A percentile compares a stretch with the other conserved stretches of the same genome.
phyloP scores from a whole-genome alignment of 1,140 invertebrate species.

The Drosophila repletoides region DNA sequence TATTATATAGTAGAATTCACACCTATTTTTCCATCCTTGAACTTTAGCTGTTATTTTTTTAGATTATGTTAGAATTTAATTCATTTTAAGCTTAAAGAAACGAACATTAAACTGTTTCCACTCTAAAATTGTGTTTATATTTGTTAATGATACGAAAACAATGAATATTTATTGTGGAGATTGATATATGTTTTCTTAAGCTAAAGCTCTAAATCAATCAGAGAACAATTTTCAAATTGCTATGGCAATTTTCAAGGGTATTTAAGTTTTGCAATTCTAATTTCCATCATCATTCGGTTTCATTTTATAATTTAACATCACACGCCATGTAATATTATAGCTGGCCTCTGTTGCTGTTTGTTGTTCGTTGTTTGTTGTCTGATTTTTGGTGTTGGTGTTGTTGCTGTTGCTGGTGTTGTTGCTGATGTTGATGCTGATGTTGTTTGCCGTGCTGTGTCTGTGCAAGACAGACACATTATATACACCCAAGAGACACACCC shows the following conservation, averaged over 20 bases:
- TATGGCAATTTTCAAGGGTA: slow-evolving; percentile 39
- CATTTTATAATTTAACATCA: slow-evolving; percentile 52
- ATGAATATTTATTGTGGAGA: too few relatives aligned
- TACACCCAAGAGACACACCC: slow-evolving; percentile 61
- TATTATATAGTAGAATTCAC: too few relatives aligned
- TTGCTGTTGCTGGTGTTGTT: slow-evolving; percentile 49
- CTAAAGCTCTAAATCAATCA: background rate
- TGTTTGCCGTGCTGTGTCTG: slow-evolving; percentile 29
- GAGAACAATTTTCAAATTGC: too few relatives aligned
- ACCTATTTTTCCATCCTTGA: too few relatives aligned
- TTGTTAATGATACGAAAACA: too few relatives aligned
- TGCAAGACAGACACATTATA: slow-evolving; percentile 22
- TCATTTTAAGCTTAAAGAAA: too few relatives aligned
- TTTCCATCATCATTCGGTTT: slow-evolving; percentile 32
- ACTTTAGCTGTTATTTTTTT: too few relatives aligned
- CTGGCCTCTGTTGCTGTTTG: slow-evolving; percentile 48
- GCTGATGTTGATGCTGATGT: slow-evolving; percentile 54
- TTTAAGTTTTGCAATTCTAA: slow-evolving; percentile 28
- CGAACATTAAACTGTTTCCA: too few relatives aligned
- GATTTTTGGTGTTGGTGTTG: slow-evolving; percentile 54
- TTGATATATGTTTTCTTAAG: too few relatives aligned
- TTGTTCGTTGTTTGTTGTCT: slow-evolving; percentile 43
- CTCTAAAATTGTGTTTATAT: too few relatives aligned
- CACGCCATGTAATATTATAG: slow-evolving; percentile 69
- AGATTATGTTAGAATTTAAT: too few relatives aligned